These are phyloP conservation scores for Montipora cactus DNA, from an alignment of 64 coral and sea anemone genomes.

Conservation along the genomic window DNA sequence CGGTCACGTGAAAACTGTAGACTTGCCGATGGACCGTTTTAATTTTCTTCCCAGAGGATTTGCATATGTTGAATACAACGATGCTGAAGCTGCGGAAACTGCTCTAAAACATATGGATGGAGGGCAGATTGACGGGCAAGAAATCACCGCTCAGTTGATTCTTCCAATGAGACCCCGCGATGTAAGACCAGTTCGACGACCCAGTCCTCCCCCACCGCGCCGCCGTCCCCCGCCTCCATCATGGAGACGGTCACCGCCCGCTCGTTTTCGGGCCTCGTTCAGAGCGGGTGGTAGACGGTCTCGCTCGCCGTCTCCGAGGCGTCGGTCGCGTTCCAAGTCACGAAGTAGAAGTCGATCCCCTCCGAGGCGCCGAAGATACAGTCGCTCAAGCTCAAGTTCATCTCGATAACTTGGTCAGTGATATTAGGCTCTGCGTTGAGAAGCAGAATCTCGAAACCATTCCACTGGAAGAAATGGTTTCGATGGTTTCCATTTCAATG, in stretches of 20 bases:
- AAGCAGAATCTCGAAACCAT: neutral
- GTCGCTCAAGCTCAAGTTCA: constrained; percentile 88
- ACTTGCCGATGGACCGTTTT: constrained; percentile 89
- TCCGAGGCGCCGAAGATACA: constrained; percentile 81
- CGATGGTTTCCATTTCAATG: neutral
- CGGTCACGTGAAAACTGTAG: constrained; percentile 92
- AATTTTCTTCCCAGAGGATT: constrained; percentile 92
- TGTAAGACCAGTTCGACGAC: constrained; percentile 71
- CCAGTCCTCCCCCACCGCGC: constrained; percentile 71
- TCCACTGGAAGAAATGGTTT: neutral
- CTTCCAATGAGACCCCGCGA: constrained; percentile 78
- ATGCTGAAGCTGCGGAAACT: constrained; percentile 81
- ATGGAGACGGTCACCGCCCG: constrained; percentile 81
- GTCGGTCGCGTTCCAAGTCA: constrained; percentile 84
- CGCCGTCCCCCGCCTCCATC: constrained; percentile 62
- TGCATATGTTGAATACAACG: constrained; percentile 95
- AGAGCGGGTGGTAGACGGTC: constrained; percentile 79
- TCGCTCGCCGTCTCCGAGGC: constrained; percentile 77
- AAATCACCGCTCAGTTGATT: constrained; percentile 85
- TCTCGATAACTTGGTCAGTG: constrained; percentile 47
- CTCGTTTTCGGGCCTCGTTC: constrained; percentile 73
- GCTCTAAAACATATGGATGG: constrained; percentile 98
- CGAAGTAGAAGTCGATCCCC: constrained; percentile 85
- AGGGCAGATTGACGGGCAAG: constrained; percentile 96
- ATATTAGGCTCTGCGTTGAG: neutral